Evolutionary conservation across 2,113 vertebrate species (phyloP), one percentile per base, ranked within the genome.

Genomic region (Corythornis madagascariensis): DNA sequence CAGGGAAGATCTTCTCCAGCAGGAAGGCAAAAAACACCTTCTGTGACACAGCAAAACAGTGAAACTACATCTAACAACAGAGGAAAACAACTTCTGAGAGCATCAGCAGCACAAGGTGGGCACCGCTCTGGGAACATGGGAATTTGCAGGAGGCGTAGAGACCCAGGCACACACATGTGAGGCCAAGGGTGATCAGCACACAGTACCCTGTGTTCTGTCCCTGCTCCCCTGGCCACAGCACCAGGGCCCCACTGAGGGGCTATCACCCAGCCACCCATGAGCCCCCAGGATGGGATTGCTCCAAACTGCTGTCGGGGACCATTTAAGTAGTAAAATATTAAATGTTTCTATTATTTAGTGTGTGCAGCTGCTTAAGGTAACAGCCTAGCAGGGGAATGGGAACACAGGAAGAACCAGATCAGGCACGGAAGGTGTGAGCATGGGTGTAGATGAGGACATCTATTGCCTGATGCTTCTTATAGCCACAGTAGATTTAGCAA

Each of bases 311-410:
- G 76, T 65, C 59, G 88, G 76, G 72, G 76, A 8, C 56, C 61
- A 22, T 64, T 93, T 43, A 75, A 94, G 96, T 66, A 10, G 88
- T 82, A 95, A 89, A 95, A 93, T 79, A 92, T 87, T 83, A 86
- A 90, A 92, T 50, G 87, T 71, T 93, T 96, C 84, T 94, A 94
- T 97, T 95, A 96, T 96, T 96, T 90, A 96, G 92, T 90, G 92
- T 29, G 8, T 13, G 83, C 95, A 96, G 93, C 91, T 97, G 95
- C 86, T 95, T 95, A 87, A 92, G 89, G 56, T 47, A 94, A 13
- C 83, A 92, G 94, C 93, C 80, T 3, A 53, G 89, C 63, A 74
- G 81, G 88, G 65, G 90, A 81, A 95, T 71, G 87, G 95, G 87
- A 60, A 35, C 72, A 50, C 78, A 48, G 85, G 47, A 94, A 82